These are phyloP conservation scores for Ceratina calcarata DNA, from an alignment of 1,140 invertebrate species.

Conservation along the genomic window DNA sequence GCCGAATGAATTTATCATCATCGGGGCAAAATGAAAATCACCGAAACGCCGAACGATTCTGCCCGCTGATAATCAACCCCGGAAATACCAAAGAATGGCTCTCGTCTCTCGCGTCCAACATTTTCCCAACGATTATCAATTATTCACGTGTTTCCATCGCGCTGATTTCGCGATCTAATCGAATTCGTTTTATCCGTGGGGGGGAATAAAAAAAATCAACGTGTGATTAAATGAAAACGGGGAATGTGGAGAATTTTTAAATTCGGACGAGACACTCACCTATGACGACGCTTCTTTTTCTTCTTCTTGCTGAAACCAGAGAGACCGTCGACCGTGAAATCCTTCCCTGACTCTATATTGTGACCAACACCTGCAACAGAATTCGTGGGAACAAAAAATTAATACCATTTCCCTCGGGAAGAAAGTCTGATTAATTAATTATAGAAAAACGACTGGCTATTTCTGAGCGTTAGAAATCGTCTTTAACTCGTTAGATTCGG, in stretches of 20 bases:
- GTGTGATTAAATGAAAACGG: too few relatives aligned
- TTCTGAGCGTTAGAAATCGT: slow-evolving; percentile 15
- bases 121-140: slow-evolving; percentile 31
- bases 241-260: background rate
- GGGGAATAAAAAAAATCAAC: background rate
- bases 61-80: slow-evolving; percentile 1
- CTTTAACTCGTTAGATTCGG: slow-evolving; percentile 33
- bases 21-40: background rate
- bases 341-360: slow-evolving; percentile 84
- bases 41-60: slow-evolving; percentile 18
- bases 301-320: slow-evolving; percentile 92
- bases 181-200: background rate
- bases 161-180: slow-evolving; percentile 6
- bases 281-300: slow-evolving; percentile 94
- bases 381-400: background rate
- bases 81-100: slow-evolving; percentile 2
- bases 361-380: slow-evolving; percentile 79
- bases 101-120: background rate
- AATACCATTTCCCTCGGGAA: background rate
- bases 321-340: slow-evolving; percentile 87
- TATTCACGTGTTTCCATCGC: slow-evolving; percentile 18
- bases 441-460: too few relatives aligned
- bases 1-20: slow-evolving; percentile 40
- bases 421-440: too few relatives aligned
- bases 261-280: slow-evolving; percentile 84